Base-by-base conservation (phyloP, 2,113 vertebrate genomes). In the Collichthys lucidus region DNA sequence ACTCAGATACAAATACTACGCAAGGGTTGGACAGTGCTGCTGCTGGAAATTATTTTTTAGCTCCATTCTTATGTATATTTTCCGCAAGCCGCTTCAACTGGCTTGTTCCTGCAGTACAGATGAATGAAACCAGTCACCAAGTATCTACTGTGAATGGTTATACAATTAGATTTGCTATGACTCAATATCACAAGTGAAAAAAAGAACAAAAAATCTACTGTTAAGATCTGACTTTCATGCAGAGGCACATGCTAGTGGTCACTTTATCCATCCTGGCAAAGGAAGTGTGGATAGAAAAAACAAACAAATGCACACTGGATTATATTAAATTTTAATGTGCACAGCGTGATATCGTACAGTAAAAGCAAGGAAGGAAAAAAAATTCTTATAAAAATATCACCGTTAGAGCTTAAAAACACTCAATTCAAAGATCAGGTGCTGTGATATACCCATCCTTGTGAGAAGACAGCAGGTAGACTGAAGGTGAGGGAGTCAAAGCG, bases 281-380 rank as follows among this genome's bases (percentile, higher is more conserved):
- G 4, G 42, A 40, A 42, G 16, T 42, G 50, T 10, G 2, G 11
- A 63, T 52, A 49, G 46, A 55, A 68, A 11, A 62, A 76, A 16
- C 42, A 72, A 65, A 79, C 75, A 80, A 40, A 80, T 67, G 57
- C 63, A 75, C 64, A 83, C 16, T n/a, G 74, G 80, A 86, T 92
- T 91, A 90, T 91, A 94, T 93, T 84, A 84, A 63, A 91, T 89
- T 91, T 96, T 95, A 95, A 94, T 96, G 94, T 96, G 94, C 93
- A 94, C 91, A 88, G 94, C 93, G 85, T 96, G 92, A 92, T 90
- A 91, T 90, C 87, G 67, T 92, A 95, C 94, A 95, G 77, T 94
- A 86, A 92, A 95, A 94, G 92, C 92, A 93, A 91, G 69, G 47
- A 89, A 91, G 82, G 72, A 83, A 88, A 50, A 60, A 80, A 91